These are phyloP conservation scores for Lepisosteus oculatus DNA, from an alignment of 2,113 vertebrate species.

Conservation along the genomic window DNA sequence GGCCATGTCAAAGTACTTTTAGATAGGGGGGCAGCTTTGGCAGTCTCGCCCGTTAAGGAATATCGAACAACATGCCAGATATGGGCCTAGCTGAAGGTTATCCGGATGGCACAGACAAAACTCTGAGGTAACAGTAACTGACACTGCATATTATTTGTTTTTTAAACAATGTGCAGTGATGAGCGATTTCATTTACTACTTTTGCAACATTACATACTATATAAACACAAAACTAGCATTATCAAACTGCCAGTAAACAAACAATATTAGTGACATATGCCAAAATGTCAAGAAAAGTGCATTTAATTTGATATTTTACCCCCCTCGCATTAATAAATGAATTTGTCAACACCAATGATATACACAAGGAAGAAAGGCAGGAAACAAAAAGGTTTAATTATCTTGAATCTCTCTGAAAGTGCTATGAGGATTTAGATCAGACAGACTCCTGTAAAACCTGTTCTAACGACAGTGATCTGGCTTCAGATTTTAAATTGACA, in stretches of 20 bases:
- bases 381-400: no score
- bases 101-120: background rate
- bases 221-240: background rate
- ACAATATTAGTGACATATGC: no score
- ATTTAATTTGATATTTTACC: no score
- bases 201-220: background rate
- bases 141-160: background rate
- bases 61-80: background rate
- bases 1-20: background rate
- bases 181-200: background rate
- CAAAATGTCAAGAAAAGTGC: no score
- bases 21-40: background rate
- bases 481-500: no score
- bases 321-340: no score
- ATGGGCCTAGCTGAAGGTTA: background rate
- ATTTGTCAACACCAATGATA: no score
- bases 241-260: background rate
- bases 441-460: background rate
- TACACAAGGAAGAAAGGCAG: no score
- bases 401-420: background rate
- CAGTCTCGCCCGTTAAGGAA: background rate
- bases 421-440: background rate
- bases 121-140: slow-evolving; percentile 8
- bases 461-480: background rate
- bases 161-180: background rate